Evolutionary conservation across 2,888 invertebrate genomes (phyloP).

Genomic region (Lordiphosa andalusiaca): DNA sequence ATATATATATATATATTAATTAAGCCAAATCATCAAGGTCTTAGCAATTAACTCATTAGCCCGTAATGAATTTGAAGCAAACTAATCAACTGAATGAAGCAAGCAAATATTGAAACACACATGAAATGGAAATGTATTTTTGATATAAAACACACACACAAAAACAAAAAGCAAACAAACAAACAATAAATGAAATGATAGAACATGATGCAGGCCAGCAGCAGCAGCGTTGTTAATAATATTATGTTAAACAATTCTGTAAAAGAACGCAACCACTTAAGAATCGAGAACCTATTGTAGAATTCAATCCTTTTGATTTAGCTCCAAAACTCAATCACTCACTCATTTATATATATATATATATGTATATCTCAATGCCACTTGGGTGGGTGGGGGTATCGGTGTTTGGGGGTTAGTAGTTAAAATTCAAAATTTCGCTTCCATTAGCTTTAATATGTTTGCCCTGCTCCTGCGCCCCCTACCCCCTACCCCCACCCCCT

Average conservation of each 20-base stretch:
- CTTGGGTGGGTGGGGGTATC: too few species aligned
- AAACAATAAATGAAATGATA: slow-evolving; percentile 7
- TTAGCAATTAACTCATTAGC: slow-evolving; percentile 62
- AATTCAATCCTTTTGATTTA: too few species aligned
- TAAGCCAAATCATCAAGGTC: slow-evolving; percentile 68
- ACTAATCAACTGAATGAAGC: slow-evolving; percentile 23
- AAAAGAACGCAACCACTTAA: too few species aligned
- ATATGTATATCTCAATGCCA: neutral
- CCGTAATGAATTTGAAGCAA: slow-evolving; percentile 30
- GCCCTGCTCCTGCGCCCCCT: too few species aligned
- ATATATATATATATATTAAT: slow-evolving; percentile 35
- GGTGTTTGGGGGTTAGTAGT: neutral
- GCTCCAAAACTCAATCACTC: too few species aligned
- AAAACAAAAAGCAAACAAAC: slow-evolving; percentile 14
- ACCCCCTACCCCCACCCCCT: too few species aligned
- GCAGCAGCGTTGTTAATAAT: slow-evolving; percentile 45
- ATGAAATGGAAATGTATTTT: slow-evolving; percentile 52
- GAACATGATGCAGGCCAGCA: slow-evolving; percentile 21
- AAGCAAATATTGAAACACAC: slow-evolving; percentile 17
- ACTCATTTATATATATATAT: slow-evolving; percentile 22
- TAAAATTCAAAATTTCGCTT: slow-evolving; percentile 5
- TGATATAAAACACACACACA: too few species aligned
- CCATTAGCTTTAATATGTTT: slow-evolving; percentile 5
- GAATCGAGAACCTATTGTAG: too few species aligned
- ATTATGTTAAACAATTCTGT: too few species aligned